phyloP scores from a whole-genome alignment of 1,140 invertebrate genomes.

The Babylonia areolata region DNA sequence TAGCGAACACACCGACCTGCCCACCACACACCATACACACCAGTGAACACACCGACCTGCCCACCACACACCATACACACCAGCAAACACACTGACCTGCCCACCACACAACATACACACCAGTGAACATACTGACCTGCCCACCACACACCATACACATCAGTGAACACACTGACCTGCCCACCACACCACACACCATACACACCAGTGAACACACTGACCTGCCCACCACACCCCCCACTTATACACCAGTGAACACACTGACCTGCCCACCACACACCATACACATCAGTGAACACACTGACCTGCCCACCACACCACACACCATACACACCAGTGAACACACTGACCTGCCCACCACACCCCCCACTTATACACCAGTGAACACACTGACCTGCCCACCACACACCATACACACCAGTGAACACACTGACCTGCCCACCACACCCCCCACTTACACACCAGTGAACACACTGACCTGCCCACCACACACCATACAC shows the following conservation, averaged over 20 bases:
- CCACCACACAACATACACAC: no score
- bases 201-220: neutral
- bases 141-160: conserved; percentile 81
- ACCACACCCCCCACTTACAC: neutral
- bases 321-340: neutral
- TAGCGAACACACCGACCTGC: conserved; percentile 17
- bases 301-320: neutral
- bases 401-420: conserved; percentile 81
- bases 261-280: neutral
- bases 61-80: neutral
- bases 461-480: no score
- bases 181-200: neutral
- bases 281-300: conserved; percentile 82
- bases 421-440: conserved; percentile 12
- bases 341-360: no score
- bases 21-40: conserved; percentile 81
- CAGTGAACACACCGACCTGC: conserved; percentile 21
- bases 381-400: conserved; percentile 12
- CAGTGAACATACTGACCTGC: conserved; percentile 19
- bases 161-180: conserved; percentile 22
- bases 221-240: no score
- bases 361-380: conserved; percentile 89
- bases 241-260: conserved; percentile 82
- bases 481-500: no score
- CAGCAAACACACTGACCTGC: no score